Base-by-base conservation (phyloP, 2,888 invertebrate genomes). In the Podabrus alpinus region DNA sequence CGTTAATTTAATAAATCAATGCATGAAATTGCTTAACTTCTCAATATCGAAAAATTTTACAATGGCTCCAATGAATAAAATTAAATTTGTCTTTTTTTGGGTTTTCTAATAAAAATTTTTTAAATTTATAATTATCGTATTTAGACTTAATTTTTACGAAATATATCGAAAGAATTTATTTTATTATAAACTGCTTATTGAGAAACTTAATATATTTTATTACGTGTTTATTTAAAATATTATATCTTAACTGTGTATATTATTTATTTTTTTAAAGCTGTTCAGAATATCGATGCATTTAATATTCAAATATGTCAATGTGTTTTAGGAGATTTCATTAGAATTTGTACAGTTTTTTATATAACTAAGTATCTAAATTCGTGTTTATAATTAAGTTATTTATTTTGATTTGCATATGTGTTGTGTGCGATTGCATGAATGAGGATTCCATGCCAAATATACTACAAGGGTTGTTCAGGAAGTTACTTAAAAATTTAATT, bases 311-410 rank as follows among this genome's bases (percentile, higher is more conserved):
- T 62, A 62, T 62, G 16, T 17, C 59, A 73, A 68, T 73, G 45
- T 73, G 24, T 69, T 73, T 68, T 71, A 76, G 73, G 69, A 67
- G 72, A 45, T 66, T 76, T 72, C 70, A 76, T 76, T 73, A 73
- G 69, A 73, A 79, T 80, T 80, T 80, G 80, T 80, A 80, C 80
- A 80, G 80, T 79, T 79, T 77, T 77, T 79, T 69, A 73, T 66
- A 71, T 61, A 66, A 21, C 21, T 75, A 76, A 77, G 77, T 78
- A 79, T 70, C 69, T 68, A 77, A 77, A 74, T 78, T 75, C 75
- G 76, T 73, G 77, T 83, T 79, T 81, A 81, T 79, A 80, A 80
- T 77, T 83, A 82, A 81, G 80, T 81, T 82, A 81, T 81, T 83
- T 84, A 78, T 78, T 79, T 80, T 79, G 77, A 71, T 78, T 77